These are phyloP conservation scores for Varanus salvator DNA, from an alignment of 2,113 vertebrate genomes.

Conservation along the genomic window DNA sequence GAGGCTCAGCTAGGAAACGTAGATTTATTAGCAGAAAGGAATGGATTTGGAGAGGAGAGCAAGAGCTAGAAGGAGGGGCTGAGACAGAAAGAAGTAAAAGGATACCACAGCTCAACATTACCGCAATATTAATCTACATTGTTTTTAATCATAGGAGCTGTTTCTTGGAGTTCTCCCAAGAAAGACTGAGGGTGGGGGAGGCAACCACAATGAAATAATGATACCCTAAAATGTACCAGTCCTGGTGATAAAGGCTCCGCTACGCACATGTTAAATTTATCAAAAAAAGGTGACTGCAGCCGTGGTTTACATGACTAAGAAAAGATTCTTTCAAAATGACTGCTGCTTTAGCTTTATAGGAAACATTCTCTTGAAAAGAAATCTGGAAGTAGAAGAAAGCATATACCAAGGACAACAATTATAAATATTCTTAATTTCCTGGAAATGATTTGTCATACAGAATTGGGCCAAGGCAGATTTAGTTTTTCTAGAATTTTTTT, in stretches of 20 bases:
- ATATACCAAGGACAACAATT: slow-evolving; percentile 74
- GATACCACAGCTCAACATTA: slow-evolving; percentile 41
- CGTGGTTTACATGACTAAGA: slow-evolving; percentile 56
- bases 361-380: slow-evolving; percentile 70
- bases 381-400: slow-evolving; percentile 70
- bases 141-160: slow-evolving; percentile 56
- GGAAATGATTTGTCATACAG: slow-evolving; percentile 78
- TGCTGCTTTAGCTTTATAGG: slow-evolving; percentile 59
- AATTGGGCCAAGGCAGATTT: slow-evolving; percentile 62
- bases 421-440: slow-evolving; percentile 78
- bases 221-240: slow-evolving; percentile 50
- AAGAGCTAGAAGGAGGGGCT: slow-evolving; percentile 5
- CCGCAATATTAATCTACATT: slow-evolving; percentile 58
- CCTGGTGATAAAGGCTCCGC: slow-evolving; percentile 52
- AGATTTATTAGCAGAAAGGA: slow-evolving; percentile 58
- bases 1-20: slow-evolving; percentile 48
- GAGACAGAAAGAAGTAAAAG: slow-evolving; percentile 37
- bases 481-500: not conserved
- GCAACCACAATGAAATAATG: slow-evolving; percentile 52
- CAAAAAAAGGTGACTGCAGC: slow-evolving; percentile 54
- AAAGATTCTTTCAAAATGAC: slow-evolving; percentile 70
- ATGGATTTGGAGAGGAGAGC: slow-evolving; percentile 40
- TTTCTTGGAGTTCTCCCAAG: slow-evolving; percentile 63
- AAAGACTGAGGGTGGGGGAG: not conserved
- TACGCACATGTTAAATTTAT: slow-evolving; percentile 64